Conservation (phyloP, 2,888 invertebrate species). For the Chalcosyrphus nemorum region DNA sequence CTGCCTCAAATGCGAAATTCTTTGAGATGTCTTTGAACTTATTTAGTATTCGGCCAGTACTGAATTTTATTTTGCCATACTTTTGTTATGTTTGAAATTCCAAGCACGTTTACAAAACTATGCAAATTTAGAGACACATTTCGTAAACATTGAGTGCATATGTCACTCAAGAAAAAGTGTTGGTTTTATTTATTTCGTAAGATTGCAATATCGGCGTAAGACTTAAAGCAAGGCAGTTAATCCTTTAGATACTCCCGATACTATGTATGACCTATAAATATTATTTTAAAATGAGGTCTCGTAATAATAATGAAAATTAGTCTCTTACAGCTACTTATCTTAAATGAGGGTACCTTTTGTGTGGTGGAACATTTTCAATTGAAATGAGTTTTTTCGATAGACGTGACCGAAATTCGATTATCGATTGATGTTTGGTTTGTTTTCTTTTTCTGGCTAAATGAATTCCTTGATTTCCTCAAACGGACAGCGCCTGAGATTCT, state of each 20-base stretch:
- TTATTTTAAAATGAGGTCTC: too few relatives aligned
- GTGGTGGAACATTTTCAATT: slow-evolving; percentile 18
- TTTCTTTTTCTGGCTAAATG: not conserved
- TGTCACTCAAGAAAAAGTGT: not conserved
- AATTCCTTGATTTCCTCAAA: slow-evolving; percentile 10
- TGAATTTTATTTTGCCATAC: not conserved
- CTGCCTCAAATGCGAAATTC: slow-evolving; percentile 9
- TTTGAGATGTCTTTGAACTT: slow-evolving; percentile 26
- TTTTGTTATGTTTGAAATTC: not conserved
- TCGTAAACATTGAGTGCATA: slow-evolving; percentile 2
- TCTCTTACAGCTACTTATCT: not conserved
- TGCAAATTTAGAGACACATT: slow-evolving; percentile 21
- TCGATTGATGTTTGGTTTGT: slow-evolving; percentile 17
- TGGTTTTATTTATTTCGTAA: slow-evolving; percentile 6
- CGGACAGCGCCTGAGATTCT: not conserved
- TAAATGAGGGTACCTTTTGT: not conserved
- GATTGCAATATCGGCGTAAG: too few relatives aligned
- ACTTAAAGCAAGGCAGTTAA: too few relatives aligned
- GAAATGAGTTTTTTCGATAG: not conserved
- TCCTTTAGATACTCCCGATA: too few relatives aligned
- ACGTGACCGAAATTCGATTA: slow-evolving; percentile 42
- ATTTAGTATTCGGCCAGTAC: slow-evolving; percentile 21
- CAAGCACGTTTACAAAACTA: slow-evolving; percentile 34
- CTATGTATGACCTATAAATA: too few relatives aligned
- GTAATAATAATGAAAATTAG: too few relatives aligned